Conservation (phyloP, 2,113 vertebrate genomes). For the Hypocryptadius cinnamomeus region DNA sequence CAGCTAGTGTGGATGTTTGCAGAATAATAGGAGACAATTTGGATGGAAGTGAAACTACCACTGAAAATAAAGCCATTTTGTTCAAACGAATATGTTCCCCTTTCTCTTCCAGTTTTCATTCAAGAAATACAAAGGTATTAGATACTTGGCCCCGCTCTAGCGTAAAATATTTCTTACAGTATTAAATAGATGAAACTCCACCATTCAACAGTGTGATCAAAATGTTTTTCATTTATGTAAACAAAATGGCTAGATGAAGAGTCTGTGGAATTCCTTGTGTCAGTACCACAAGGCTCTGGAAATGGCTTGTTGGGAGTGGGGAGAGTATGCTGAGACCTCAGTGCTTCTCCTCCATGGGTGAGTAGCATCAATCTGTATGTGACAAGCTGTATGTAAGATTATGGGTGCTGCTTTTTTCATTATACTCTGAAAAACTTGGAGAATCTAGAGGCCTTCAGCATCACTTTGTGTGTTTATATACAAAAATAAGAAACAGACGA, state of each 20-base stretch:
- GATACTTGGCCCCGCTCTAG: neutral
- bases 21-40: neutral
- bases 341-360: neutral
- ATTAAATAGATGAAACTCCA: neutral
- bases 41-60: neutral
- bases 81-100: neutral
- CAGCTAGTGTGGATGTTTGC: neutral
- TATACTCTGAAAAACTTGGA: neutral
- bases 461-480: neutral
- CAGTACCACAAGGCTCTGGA: neutral
- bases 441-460: neutral
- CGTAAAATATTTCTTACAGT: neutral
- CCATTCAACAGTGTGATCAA: neutral
- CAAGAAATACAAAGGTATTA: neutral
- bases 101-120: neutral
- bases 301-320: neutral
- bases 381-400: neutral
- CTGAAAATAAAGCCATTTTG: neutral
- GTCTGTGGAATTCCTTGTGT: neutral
- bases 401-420: neutral
- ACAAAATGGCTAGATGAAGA: neutral
- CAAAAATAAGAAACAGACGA: slow-evolving; percentile 30
- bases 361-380: neutral
- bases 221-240: neutral
- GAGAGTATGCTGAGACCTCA: neutral